A percentile compares a stretch with the other conserved stretches of the same genome.
Conservation (phyloP, 2,888 invertebrate species). For the Lithophane socia region DNA sequence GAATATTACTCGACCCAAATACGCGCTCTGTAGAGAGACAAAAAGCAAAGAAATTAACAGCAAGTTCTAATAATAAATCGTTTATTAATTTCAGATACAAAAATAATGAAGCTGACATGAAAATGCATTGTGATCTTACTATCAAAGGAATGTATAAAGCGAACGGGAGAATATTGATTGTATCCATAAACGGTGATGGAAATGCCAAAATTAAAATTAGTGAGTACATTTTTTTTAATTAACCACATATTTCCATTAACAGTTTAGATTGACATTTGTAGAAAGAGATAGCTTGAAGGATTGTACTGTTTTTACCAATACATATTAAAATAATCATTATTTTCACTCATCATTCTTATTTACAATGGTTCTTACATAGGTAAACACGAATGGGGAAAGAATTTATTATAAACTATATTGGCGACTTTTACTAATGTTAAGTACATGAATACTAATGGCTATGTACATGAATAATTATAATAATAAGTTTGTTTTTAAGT, state of each 20-base stretch:
- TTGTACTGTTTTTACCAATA: background rate
- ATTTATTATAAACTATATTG: background rate
- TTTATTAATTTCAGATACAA: slow-evolving; percentile 70
- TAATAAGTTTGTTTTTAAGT: background rate
- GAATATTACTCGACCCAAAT: no score
- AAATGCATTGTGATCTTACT: slow-evolving; percentile 75
- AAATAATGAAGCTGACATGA: slow-evolving; percentile 68
- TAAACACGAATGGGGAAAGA: background rate
- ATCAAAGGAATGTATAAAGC: slow-evolving; percentile 82
- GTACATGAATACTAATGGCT: background rate
- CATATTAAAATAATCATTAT: background rate
- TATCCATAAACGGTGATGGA: slow-evolving; percentile 81
- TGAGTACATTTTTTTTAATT: slow-evolving; percentile 63
- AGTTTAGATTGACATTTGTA: background rate
- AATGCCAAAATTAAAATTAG: slow-evolving; percentile 80
- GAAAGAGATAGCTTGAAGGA: background rate
- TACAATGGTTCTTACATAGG: background rate
- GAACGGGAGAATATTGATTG: slow-evolving; percentile 76
- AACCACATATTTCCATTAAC: background rate
- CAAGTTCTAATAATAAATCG: background rate
- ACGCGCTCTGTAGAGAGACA: no score
- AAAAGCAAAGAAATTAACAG: background rate
- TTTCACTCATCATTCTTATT: background rate
- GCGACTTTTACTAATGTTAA: background rate
- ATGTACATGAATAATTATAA: background rate